Conservation (phyloP, 1,140 invertebrate species). For the Ladona fulva region DNA sequence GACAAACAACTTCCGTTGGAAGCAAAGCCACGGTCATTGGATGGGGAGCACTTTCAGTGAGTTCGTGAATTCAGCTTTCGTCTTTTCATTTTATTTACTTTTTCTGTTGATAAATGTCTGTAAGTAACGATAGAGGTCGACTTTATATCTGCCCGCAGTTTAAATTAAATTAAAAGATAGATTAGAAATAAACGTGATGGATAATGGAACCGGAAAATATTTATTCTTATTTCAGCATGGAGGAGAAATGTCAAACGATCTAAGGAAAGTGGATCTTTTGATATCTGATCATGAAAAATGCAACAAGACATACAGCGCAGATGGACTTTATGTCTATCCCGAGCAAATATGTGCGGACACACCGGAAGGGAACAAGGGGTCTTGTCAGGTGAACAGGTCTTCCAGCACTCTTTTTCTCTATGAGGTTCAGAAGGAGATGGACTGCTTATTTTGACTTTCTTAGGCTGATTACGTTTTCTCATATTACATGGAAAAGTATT, state of each 20-base stretch:
- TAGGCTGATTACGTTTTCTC: too few species aligned
- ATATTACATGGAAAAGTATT: too few species aligned
- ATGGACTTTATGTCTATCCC: neutral
- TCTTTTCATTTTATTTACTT: too few species aligned
- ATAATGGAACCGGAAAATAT: neutral
- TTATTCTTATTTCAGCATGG: slow-evolving; percentile 1
- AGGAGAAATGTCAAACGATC: neutral
- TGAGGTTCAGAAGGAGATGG: too few species aligned
- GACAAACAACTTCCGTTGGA: neutral
- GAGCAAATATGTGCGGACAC: slow-evolving; percentile 12
- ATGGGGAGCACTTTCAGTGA: neutral
- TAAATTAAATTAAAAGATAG: too few species aligned
- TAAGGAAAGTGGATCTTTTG: neutral
- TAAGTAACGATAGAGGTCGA: too few species aligned
- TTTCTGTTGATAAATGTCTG: too few species aligned
- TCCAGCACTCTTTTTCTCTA: too few species aligned
- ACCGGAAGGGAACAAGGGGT: neutral
- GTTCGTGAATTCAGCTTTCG: too few species aligned
- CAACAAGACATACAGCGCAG: neutral
- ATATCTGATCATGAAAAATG: neutral
- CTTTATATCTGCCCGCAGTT: too few species aligned
- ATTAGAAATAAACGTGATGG: too few species aligned
- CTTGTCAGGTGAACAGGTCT: neutral
- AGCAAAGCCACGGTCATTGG: neutral
- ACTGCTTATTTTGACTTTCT: too few species aligned